Evolutionary conservation across 2,888 invertebrate genomes (phyloP), one percentile per base, ranked within the genome.

Genomic region (Dysmachus trigonus): DNA sequence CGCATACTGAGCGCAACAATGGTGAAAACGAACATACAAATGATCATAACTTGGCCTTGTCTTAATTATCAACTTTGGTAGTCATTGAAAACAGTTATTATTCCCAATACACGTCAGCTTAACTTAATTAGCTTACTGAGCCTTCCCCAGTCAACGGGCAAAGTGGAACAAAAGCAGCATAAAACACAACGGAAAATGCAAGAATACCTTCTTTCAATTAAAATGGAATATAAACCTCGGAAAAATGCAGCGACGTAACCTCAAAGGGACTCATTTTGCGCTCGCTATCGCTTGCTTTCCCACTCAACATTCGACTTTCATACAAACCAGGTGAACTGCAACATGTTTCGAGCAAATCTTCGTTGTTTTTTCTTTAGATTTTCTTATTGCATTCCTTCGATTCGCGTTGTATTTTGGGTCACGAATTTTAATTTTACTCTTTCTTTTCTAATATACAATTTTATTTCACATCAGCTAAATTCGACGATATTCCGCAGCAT

Each of bases 351-450:
- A 8, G 33, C 22, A 18, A 38, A 22, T n/a, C 76, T 62, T 76
- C 76, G 6, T 38, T 13, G 27, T 33, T 30, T n/a, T 76, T 38
- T 35, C 76, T 76, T 33, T 22, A 18, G 13, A 15, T 35, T 38
- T 13, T 76, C 31, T 33, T 31, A 22, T 76, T 76, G 18, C 76
- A 33, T 62, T 62, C 62, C 27, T 10, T 22, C 62, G 22, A 15
- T 62, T 62, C 7, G 38, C 35, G 13, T 15, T 35, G 22, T 76
- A 3, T 76, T 76, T 76, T 76, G 76, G 76, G 76, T 76, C 76
- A 76, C 38, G 76, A 31, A 76, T 76, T 76, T 76, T 76, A 76
- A 76, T 76, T 74, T 74, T 74, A 47, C n/a, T 27, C n/a, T 22
- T 53, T 53, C 53, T 53, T 53, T 53, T 53, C 27, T 15, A 73